Conservation (phyloP, 1,140 invertebrate genomes). For the Mya arenaria region DNA sequence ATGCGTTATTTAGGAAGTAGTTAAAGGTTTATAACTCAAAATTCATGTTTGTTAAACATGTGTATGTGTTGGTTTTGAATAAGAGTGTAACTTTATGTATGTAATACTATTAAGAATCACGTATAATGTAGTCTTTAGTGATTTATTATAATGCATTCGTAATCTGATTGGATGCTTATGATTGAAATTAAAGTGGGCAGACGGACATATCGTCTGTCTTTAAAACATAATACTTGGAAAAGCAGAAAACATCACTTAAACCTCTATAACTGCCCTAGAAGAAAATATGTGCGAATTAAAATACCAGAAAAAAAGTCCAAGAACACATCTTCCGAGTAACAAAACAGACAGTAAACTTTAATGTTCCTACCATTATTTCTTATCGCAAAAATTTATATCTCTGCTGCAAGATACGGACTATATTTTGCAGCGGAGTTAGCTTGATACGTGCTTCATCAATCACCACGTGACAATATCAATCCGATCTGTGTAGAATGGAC, state of each 20-base stretch:
- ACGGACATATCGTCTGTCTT: too few species aligned
- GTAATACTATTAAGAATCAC: too few species aligned
- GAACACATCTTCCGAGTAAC: conserved; percentile 34
- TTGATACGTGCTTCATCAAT: conserved; percentile 6
- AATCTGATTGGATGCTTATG: too few species aligned
- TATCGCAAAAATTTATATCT: conserved; percentile 38
- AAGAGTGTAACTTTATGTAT: too few species aligned
- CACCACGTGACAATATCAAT: conserved; percentile 21
- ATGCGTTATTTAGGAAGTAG: too few species aligned
- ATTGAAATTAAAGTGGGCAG: too few species aligned
- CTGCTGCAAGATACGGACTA: conserved; percentile 14
- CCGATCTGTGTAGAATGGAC: conserved; percentile 7
- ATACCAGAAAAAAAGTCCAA: not conserved
- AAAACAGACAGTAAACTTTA: conserved; percentile 39
- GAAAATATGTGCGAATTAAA: not conserved
- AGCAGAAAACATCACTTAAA: not conserved
- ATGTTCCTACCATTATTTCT: conserved; percentile 32
- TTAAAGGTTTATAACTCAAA: too few species aligned
- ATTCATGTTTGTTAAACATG: too few species aligned
- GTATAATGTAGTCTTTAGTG: too few species aligned
- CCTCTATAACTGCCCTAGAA: not conserved
- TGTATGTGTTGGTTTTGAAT: too few species aligned
- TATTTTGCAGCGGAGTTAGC: conserved; percentile 14
- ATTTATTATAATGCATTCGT: too few species aligned
- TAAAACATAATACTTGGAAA: too few species aligned